phyloP scores from a whole-genome alignment of 2,113 vertebrate species.

The Muntiacus reevesi region DNA sequence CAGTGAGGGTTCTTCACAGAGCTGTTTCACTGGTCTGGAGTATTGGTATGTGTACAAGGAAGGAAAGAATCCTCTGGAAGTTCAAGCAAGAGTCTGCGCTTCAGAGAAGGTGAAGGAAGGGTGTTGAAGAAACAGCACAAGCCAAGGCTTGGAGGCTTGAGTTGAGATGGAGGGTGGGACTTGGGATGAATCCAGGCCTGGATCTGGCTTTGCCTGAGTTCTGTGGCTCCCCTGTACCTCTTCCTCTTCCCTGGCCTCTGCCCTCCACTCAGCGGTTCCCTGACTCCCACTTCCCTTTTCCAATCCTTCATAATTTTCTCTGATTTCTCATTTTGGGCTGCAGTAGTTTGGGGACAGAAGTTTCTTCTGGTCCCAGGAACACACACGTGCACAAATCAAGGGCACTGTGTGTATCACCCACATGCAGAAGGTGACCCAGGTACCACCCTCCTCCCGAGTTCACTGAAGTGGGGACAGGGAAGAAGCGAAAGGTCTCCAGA shows the following conservation, averaged over 20 bases:
- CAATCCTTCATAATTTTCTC: background rate
- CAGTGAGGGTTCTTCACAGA: background rate
- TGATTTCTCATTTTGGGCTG: background rate
- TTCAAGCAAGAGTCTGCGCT: background rate
- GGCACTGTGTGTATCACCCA: rapidly evolving
- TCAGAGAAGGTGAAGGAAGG: too few species aligned
- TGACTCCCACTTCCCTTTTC: slow-evolving; percentile 26
- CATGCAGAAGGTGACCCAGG: background rate
- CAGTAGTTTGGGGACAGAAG: background rate
- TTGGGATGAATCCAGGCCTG: background rate
- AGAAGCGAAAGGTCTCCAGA: background rate
- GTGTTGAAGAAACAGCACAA: background rate
- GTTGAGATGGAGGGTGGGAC: background rate
- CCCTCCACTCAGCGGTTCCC: background rate
- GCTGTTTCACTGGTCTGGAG: rapidly evolving
- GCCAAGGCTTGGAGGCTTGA: background rate
- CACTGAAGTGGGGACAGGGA: background rate
- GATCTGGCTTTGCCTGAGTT: background rate
- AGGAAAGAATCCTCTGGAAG: background rate
- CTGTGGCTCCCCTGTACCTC: rapidly evolving
- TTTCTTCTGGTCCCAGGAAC: background rate
- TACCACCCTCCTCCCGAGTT: background rate
- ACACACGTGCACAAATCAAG: background rate
- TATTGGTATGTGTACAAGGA: background rate
- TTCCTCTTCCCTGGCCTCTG: background rate